Evolutionary conservation across 2,888 invertebrate genomes (phyloP).

Genomic region (Leuctra nigra): DNA sequence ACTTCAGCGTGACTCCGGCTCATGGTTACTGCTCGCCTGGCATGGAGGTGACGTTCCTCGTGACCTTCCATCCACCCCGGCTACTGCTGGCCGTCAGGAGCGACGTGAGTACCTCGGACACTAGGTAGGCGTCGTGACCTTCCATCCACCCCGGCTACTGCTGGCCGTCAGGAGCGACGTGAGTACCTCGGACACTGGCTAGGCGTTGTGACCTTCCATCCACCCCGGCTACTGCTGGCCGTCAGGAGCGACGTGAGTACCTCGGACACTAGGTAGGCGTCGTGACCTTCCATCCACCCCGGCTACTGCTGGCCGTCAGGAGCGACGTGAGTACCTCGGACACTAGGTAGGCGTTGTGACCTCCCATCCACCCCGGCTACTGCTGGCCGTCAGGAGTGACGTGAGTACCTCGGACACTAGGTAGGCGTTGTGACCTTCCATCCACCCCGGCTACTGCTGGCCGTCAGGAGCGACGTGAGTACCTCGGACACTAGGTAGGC

Average conservation of each 20-base stretch:
- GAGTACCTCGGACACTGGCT: too few species aligned
- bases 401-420: too few species aligned
- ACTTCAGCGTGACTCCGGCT: slow-evolving; percentile 52
- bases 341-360: too few species aligned
- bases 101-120: slow-evolving; percentile 38
- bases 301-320: slow-evolving; percentile 39
- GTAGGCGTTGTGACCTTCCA: too few species aligned
- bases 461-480: too few species aligned
- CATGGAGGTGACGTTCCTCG: slow-evolving; percentile 54
- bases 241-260: slow-evolving; percentile 37
- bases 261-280: too few species aligned
- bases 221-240: slow-evolving; percentile 41
- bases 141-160: slow-evolving; percentile 48
- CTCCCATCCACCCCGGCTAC: too few species aligned
- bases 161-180: slow-evolving; percentile 38
- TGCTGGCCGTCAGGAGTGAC: too few species aligned
- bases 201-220: slow-evolving; percentile 55
- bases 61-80: slow-evolving; percentile 52
- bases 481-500: too few species aligned
- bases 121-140: slow-evolving; percentile 53
- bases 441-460: too few species aligned
- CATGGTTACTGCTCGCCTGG: slow-evolving; percentile 58
- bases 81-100: slow-evolving; percentile 39
- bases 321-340: slow-evolving; percentile 37
- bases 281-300: slow-evolving; percentile 52